Evolutionary conservation across 2,797 vertebrate genomes (phyloP).

Genomic region (Somateria mollissima): DNA sequence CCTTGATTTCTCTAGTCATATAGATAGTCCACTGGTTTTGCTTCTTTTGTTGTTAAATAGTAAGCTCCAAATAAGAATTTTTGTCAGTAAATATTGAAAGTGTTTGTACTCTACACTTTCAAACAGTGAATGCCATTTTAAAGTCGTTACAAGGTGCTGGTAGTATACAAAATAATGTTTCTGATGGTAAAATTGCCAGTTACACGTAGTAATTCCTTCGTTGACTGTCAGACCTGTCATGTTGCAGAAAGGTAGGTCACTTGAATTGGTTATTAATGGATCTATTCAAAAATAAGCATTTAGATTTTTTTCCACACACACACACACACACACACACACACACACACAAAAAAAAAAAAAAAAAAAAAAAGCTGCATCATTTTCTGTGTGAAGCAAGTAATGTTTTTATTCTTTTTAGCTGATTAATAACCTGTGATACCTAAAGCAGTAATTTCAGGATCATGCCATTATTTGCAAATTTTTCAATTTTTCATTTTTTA

Average conservation of each 20-base stretch:
- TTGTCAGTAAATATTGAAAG: constrained; percentile 2
- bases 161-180: not conserved
- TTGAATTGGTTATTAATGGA: constrained; percentile 2
- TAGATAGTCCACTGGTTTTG: not conserved
- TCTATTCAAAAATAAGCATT: constrained; percentile 37
- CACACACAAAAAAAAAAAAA: not conserved
- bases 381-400: constrained; percentile 30
- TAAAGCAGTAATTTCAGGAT: constrained; percentile 54
- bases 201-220: not conserved
- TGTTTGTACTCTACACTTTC: constrained; percentile 2
- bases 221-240: constrained; percentile 35
- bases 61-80: constrained; percentile 22
- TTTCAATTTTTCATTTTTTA: constrained; percentile 57
- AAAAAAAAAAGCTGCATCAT: not conserved
- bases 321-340: no score
- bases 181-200: constrained; percentile 53
- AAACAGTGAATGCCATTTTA: constrained; percentile 10
- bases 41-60: constrained; percentile 17
- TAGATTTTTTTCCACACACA: not conserved
- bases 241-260: constrained; percentile 26
- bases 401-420: constrained; percentile 18
- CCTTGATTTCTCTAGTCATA: not conserved
- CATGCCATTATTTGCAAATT: constrained; percentile 64
- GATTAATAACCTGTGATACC: constrained; percentile 39
- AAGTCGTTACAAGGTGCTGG: not conserved